A percentile compares a stretch with the other conserved stretches of the same genome.
phyloP scores from a whole-genome alignment of 1,140 invertebrate species.

The Zaprionus gabonicus region DNA sequence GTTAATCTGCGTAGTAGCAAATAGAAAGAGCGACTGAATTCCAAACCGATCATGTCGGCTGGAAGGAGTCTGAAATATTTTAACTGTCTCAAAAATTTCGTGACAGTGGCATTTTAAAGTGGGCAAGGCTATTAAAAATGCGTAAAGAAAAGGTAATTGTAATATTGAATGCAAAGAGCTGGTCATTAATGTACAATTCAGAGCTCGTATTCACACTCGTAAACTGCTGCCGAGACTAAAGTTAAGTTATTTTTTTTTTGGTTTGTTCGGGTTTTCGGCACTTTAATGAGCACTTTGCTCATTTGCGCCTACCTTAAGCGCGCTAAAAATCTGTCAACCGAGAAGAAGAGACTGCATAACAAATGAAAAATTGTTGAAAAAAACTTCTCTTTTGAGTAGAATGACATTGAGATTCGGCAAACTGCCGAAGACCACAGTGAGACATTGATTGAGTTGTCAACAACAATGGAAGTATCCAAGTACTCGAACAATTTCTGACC shows the following conservation, averaged over 20 bases:
- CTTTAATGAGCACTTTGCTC: constrained; percentile 62
- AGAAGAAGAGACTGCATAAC: constrained; percentile 8
- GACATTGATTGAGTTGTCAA: constrained; percentile 70
- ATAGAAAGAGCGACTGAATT: neutral
- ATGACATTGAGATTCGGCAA: constrained; percentile 65
- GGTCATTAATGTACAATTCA: constrained; percentile 5
- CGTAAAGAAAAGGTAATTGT: constrained; percentile 66
- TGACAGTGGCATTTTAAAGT: constrained; percentile 34
- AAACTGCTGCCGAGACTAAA: constrained; percentile 30
- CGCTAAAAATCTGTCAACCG: constrained; percentile 61
- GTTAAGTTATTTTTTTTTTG: constrained; percentile 22
- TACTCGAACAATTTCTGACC: constrained; percentile 25
- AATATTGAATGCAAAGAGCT: constrained; percentile 32
- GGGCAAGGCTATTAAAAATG: constrained; percentile 9
- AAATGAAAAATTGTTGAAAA: constrained; percentile 28
- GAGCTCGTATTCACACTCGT: constrained; percentile 7
- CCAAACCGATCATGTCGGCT: neutral
- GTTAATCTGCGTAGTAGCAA: neutral
- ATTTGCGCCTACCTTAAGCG: constrained; percentile 52
- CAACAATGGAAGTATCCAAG: constrained; percentile 43
- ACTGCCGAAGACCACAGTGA: constrained; percentile 45
- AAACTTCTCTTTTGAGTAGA: constrained; percentile 58
- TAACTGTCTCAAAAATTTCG: constrained; percentile 19
- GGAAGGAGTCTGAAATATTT: neutral
- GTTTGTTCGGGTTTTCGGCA: neutral